phyloP scores from a whole-genome alignment of 2,113 vertebrate species.

The Eonycteris spelaea region DNA sequence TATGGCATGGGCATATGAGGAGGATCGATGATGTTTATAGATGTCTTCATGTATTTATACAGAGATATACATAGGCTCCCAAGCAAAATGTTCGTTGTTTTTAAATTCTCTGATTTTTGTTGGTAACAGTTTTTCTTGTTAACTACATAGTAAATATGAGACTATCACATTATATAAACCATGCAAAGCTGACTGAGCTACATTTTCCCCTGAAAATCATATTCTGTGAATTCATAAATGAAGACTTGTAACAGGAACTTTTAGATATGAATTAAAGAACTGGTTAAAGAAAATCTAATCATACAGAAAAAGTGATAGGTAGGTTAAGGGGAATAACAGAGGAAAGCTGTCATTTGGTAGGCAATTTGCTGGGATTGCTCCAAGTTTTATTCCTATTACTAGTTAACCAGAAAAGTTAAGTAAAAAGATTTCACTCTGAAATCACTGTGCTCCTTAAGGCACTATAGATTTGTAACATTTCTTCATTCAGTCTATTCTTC shows the following conservation, averaged over 20 bases:
- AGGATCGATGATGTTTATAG: constrained; percentile 76
- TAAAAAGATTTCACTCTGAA: not conserved
- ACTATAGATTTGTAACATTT: not conserved
- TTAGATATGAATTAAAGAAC: constrained; percentile 41
- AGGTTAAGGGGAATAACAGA: not conserved
- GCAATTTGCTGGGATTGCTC: not conserved
- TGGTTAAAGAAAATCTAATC: constrained; percentile 58
- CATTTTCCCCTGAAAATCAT: constrained; percentile 45
- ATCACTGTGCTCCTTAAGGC: not conserved
- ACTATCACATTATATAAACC: constrained; percentile 75
- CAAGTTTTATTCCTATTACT: not conserved
- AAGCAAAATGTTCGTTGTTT: constrained; percentile 75
- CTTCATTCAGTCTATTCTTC: not conserved
- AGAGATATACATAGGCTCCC: constrained; percentile 74
- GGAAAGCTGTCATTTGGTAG: not conserved
- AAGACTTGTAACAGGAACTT: constrained; percentile 49
- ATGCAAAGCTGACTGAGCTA: constrained; percentile 62
- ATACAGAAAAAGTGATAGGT: not conserved
- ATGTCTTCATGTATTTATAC: constrained; percentile 76
- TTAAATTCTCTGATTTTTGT: constrained; percentile 75
- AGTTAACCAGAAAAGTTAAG: constrained; percentile 13
- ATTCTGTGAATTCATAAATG: constrained; percentile 59
- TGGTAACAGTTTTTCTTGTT: constrained; percentile 74
- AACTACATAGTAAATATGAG: constrained; percentile 75
- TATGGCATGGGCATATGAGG: constrained; percentile 69